These are phyloP conservation scores for Stegostoma tigrinum DNA, from an alignment of 2,113 vertebrate species.

Conservation along the genomic window DNA sequence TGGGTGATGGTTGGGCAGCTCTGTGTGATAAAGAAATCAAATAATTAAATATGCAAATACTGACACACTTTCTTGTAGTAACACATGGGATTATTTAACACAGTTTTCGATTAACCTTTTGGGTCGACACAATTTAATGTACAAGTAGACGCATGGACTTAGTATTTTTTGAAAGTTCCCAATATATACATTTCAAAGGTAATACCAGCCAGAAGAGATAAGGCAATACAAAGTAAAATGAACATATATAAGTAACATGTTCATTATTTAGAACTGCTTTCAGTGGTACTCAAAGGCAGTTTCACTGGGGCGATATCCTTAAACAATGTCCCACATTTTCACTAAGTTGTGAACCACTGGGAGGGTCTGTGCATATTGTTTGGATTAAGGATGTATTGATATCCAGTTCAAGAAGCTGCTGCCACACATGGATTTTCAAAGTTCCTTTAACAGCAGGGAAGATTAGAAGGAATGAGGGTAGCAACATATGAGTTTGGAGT, in stretches of 20 bases:
- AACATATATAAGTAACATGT: neutral
- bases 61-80: neutral
- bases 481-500: too few species aligned
- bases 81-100: neutral
- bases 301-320: neutral
- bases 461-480: too few species aligned
- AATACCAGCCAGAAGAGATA: neutral
- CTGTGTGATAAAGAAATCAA: constrained; percentile 53
- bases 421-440: too few species aligned
- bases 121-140: neutral
- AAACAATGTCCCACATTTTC: too few species aligned
- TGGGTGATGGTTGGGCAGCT: constrained; percentile 85
- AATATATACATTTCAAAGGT: neutral
- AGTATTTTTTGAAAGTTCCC: neutral
- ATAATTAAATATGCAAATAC: neutral
- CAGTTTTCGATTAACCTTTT: neutral
- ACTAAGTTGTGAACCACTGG: too few species aligned
- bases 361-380: too few species aligned
- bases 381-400: too few species aligned
- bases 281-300: neutral
- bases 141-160: too few species aligned
- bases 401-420: too few species aligned
- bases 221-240: neutral
- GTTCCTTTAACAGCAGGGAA: too few species aligned
- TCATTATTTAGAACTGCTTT: neutral